Conservation (phyloP, 2,797 vertebrate genomes). For the Sebastes diploproa region DNA sequence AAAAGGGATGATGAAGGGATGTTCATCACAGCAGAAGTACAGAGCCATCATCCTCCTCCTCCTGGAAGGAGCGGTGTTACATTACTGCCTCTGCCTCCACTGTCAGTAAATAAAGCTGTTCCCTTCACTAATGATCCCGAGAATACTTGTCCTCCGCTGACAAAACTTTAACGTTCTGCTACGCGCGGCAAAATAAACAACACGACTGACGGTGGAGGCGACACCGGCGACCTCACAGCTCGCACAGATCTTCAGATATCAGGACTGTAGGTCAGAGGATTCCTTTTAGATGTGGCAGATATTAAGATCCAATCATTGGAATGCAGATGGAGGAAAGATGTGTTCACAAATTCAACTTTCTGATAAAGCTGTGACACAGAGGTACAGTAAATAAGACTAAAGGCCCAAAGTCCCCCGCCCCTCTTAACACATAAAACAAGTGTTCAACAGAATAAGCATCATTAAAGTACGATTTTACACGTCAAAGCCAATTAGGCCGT, state of each 20-base stretch:
- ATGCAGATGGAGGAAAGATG: background rate
- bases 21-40: conserved; percentile 34
- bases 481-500: no score
- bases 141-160: conserved; percentile 14
- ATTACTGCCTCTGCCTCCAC: conserved; percentile 29
- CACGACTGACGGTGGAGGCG: background rate
- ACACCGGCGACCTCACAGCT: background rate
- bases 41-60: conserved; percentile 38
- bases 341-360: background rate
- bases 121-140: conserved; percentile 36
- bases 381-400: background rate
- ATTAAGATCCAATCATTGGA: background rate
- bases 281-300: background rate
- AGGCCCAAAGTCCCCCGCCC: background rate
- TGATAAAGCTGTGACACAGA: background rate
- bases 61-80: conserved; percentile 18
- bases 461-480: no score
- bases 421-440: no score
- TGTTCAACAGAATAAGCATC: no score
- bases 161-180: conserved; percentile 20
- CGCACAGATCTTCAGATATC: background rate
- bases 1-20: conserved; percentile 1
- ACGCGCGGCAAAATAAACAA: conserved; percentile 12
- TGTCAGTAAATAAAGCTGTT: conserved; percentile 47
- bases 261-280: background rate